Evolutionary conservation across 2,888 invertebrate species (phyloP), one percentile per base, ranked within the genome.

Genomic region (Pseudococcus jackbeardsleyi): DNA sequence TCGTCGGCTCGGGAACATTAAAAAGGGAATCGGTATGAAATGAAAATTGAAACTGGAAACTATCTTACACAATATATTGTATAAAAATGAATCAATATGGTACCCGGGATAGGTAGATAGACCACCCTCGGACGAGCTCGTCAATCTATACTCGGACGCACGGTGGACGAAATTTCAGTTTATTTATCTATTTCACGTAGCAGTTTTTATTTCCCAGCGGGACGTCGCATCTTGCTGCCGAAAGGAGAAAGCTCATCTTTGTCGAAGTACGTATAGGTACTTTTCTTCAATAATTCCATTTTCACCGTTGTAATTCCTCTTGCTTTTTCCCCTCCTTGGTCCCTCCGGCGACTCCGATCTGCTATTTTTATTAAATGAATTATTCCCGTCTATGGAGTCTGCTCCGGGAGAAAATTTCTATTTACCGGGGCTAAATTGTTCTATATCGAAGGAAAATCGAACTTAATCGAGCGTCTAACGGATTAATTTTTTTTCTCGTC

Each of bases 161-260:
- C 68, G 26, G 26, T n/a, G 54, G 54, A 54, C 54, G 54, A n/a
- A 17, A 68, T 26, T 68, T 26, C 68, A 26, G 68, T 68, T 68
- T 68, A 68, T 68, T 68, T 54, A 54, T 54, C 54, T 68, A 68
- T 68, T 68, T 68, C 68, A 68, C 68, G 68, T 68, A 68, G 68
- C 26, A 68, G 22, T 68, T 68, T 26, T 68, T 68, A 68, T 68
- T 68, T 68, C 68, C 68, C 68, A 68, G 26, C 26, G 68, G 68
- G 68, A 68, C 26, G 19, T 68, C 68, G 68, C 12, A 22, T 22
- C 68, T 8, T 12, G 68, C 22, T 68, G 68, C 22, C 68, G 68
- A 68, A 68, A 68, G 26, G 68, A 54, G 54, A 54, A 54, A 68
- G 68, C 68, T 68, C 68, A 68, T 68, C 68, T 68, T 68, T 68